Conservation (phyloP, 2,888 invertebrate species). For the Drosophila setosimentum region DNA sequence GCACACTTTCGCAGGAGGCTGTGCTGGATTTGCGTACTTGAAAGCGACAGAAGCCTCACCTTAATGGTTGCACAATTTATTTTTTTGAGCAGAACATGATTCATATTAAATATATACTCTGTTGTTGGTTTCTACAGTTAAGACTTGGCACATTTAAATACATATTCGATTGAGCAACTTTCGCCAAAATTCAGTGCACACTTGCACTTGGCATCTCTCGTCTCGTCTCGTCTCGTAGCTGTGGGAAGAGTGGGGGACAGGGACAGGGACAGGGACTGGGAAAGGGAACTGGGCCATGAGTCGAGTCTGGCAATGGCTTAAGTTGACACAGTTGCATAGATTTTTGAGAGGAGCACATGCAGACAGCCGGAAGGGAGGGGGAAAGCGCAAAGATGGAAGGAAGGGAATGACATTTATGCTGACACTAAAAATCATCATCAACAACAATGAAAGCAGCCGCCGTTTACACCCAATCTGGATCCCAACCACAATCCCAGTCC, state of each 20-base stretch:
- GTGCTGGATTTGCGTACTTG: conserved; percentile 44
- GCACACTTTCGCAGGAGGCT: neutral
- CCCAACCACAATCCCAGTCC: neutral
- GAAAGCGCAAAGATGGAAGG: neutral
- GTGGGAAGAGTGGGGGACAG: neutral
- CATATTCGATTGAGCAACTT: conserved; percentile 10
- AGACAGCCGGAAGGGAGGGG: neutral
- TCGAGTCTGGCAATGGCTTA: conserved; percentile 43
- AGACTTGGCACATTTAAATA: neutral
- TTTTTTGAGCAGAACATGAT: no score
- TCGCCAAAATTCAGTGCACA: conserved; percentile 15
- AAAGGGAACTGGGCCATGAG: neutral
- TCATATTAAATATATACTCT: no score
- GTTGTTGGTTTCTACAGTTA: neutral
- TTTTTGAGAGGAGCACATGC: conserved; percentile 11
- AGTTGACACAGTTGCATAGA: conserved; percentile 63
- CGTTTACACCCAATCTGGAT: neutral
- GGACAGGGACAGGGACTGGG: neutral
- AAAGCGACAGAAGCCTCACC: conserved; percentile 9
- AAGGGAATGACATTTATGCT: conserved; percentile 70
- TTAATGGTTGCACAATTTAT: neutral
- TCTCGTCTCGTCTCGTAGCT: conserved; percentile 3
- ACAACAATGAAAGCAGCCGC: conserved; percentile 33
- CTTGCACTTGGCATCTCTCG: conserved; percentile 34
- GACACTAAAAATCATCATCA: conserved; percentile 75